phyloP scores from a whole-genome alignment of 2,797 vertebrate species.

The Lepidocolaptes lacrymiger region DNA sequence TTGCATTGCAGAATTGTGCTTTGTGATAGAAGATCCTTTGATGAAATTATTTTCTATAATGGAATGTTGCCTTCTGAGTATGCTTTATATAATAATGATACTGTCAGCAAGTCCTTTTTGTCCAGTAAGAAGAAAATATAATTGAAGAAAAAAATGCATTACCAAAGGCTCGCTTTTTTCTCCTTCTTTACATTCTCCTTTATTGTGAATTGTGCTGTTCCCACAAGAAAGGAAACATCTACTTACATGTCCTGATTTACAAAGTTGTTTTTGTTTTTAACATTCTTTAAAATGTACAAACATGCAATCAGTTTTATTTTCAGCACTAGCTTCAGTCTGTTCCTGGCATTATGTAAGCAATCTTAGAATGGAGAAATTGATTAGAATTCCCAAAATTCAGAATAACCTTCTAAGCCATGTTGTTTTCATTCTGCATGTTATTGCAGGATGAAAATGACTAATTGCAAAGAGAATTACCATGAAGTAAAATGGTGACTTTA shows the following conservation, averaged over 20 bases:
- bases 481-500: background rate
- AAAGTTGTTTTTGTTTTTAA: background rate
- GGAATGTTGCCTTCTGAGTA: background rate
- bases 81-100: background rate
- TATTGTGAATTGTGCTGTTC: background rate
- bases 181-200: background rate
- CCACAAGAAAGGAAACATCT: background rate
- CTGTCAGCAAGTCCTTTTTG: background rate
- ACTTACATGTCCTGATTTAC: background rate
- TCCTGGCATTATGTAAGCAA: background rate
- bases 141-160: background rate
- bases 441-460: background rate
- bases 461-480: background rate
- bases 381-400: background rate
- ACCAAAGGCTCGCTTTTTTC: background rate
- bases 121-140: background rate
- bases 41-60: slow-evolving; percentile 12
- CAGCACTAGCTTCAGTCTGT: background rate
- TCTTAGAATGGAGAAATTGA: background rate
- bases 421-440: background rate
- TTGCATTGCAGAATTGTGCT: background rate
- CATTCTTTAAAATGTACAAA: background rate
- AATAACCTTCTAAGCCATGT: background rate
- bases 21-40: background rate
- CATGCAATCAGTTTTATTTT: background rate